Base-by-base conservation (phyloP, 37 sponge, comb jelly and placozoan species). In the Ephydatia muelleri region DNA sequence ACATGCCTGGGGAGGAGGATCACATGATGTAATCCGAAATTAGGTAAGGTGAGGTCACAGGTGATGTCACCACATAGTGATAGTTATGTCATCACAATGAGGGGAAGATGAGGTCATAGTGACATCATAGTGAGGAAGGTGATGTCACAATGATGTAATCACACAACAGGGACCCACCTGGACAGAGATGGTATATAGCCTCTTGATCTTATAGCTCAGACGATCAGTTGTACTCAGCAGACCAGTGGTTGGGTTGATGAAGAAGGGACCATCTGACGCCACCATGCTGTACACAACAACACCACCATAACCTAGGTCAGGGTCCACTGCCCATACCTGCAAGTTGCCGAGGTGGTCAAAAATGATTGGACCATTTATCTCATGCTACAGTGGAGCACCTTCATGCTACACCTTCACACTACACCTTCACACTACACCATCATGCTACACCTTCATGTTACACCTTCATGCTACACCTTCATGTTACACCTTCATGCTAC, bases 201-300 rank as follows among this genome's bases (percentile, higher is more conserved):
- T 57, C 57, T 57, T 57, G 57, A 11, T 21, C 57, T 57, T 5
- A 21, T 57, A 57, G 57, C 57, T 57, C 1, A 57, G 57, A 21
- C 16, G 16, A 14, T 4, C 57, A 16, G 57, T 57, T 57, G 57
- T 57, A 14, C 57, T 57, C 57, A 57, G 14, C 57, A 57, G 57
- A 68, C 88, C 89, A 38, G 84, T 80, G 74, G 22, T 72, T 26
- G 78, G 80, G 65, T 90, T 84, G 68, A 90, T 75, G 28, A 38
- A 68, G 75, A 90, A 90, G 9, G 48, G 68, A 36, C 38, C 80
- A 38, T 72, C 49, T 0, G 36, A 0, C 2, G 67, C 80, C 8
- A 37, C 38, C 2, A 90, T 8, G 8, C 23, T 5, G 67, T 84
- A 89, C 16, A 37, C 38, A 21, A 89, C 79, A 11, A 72, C 73